Base-by-base conservation (phyloP, 1,140 invertebrate genomes). In the Brachionus rotundiformis region DNA sequence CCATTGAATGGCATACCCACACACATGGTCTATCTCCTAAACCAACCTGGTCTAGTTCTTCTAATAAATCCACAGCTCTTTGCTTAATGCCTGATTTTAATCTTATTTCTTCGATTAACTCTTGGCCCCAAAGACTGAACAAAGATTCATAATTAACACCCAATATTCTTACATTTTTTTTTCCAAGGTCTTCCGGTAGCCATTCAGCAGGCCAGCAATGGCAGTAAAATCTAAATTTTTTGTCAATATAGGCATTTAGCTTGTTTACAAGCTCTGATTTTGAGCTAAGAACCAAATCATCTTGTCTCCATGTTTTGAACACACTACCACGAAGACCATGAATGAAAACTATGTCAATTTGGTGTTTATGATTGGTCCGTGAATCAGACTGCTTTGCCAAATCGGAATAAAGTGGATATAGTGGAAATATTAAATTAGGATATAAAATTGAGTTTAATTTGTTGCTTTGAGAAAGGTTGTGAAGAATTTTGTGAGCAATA, bases 1-100 rank as follows among this genome's bases (percentile, higher is more conserved):
- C 81, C 81, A 82, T 82, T 27, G 81, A 82, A 59, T 82, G 81
- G 31, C 63, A 71, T 29, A 82, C 39, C 63, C 63, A 82, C n/a
- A 71, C 25, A 54, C 68, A 41, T 7, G 81, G 81, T 23, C 44
- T 59, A 31, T 71, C 59, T 6, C 81, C 81, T 1, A 82, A 7
- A n/a, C 54, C 81, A 10, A 25, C 19, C 36, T 36, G 41, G 19
- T 19, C 44, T 13, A 73, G 13, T n/a, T 82, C 39, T 59, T 49
- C 31, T 23, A 63, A 19, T n/a, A 81, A 63, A 63, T 81, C 59
- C 5, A 63, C 19, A 49, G 79, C 79, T 29, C 79, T 31, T 47
- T 79, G 76, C 59, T 63, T 54, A 41, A 79, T 79, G 33, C 76
- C 59, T 41, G 59, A 59, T 59, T 63, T 63, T 10, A 63, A 25